phyloP scores from a whole-genome alignment of 2,797 vertebrate genomes.

The Enteromius mattozi region DNA sequence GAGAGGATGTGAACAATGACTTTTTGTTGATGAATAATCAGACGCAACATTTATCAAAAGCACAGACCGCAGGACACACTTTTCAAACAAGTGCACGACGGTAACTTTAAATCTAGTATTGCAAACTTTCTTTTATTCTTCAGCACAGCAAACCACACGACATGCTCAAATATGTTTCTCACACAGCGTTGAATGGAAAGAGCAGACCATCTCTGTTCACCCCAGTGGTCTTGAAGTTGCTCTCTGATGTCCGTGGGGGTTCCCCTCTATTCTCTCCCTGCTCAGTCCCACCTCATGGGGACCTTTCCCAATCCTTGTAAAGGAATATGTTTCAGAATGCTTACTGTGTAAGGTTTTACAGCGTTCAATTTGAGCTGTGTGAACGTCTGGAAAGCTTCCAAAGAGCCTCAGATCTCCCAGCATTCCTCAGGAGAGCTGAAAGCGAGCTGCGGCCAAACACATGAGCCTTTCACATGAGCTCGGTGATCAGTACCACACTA shows the following conservation, averaged over 20 bases:
- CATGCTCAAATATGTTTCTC: not conserved
- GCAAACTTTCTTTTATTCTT: not conserved
- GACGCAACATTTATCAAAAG: constrained; percentile 47
- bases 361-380: constrained; percentile 48
- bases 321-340: constrained; percentile 55
- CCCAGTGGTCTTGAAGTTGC: constrained; percentile 31
- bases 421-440: constrained; percentile 48
- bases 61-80: not conserved
- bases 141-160: not conserved
- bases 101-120: constrained; percentile 30
- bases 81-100: not conserved
- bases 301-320: constrained; percentile 45
- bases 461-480: constrained; percentile 51
- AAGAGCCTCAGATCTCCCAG: constrained; percentile 43
- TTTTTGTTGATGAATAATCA: constrained; percentile 50
- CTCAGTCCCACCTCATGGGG: constrained; percentile 36
- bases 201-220: constrained; percentile 34
- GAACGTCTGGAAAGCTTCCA: constrained; percentile 52
- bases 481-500: constrained; percentile 45
- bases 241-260: constrained; percentile 40
- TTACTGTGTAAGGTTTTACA: constrained; percentile 48
- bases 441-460: constrained; percentile 46
- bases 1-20: constrained; percentile 28
- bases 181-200: constrained; percentile 8
- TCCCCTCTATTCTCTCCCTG: constrained; percentile 33